These are phyloP conservation scores for Coendou prehensilis DNA, from an alignment of 2,797 vertebrate genomes.

Conservation along the genomic window DNA sequence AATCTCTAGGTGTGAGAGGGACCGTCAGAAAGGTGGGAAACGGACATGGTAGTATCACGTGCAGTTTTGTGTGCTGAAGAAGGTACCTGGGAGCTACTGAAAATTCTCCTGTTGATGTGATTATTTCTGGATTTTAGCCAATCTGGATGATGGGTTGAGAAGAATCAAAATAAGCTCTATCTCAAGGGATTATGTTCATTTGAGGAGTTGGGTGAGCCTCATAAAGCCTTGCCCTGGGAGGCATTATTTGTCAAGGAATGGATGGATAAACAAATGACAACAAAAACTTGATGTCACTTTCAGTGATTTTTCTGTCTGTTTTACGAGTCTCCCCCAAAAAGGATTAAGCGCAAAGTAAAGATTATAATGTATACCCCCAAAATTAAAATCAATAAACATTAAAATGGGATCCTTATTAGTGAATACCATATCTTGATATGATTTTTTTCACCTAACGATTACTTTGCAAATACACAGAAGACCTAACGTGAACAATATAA, in stretches of 20 bases:
- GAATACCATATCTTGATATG: not conserved
- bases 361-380: not conserved
- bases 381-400: slow-evolving; percentile 9
- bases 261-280: not conserved
- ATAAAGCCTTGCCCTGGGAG: not conserved
- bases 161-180: not conserved
- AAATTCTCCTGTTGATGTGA: not conserved
- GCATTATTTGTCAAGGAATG: not conserved
- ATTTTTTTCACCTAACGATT: not conserved
- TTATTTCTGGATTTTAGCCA: not conserved
- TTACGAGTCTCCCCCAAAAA: not conserved
- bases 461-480: not conserved
- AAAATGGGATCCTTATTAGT: not conserved
- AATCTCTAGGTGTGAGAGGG: not conserved
- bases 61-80: slow-evolving; percentile 21
- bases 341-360: not conserved
- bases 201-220: not conserved
- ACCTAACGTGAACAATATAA: not conserved
- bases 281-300: not conserved
- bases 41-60: not conserved
- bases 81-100: not conserved
- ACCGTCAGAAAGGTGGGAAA: not conserved
- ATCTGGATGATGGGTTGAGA: not conserved
- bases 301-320: not conserved
- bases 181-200: not conserved